Evolutionary conservation across 2,888 invertebrate species (phyloP).

Genomic region (Xanthorhoe designata): DNA sequence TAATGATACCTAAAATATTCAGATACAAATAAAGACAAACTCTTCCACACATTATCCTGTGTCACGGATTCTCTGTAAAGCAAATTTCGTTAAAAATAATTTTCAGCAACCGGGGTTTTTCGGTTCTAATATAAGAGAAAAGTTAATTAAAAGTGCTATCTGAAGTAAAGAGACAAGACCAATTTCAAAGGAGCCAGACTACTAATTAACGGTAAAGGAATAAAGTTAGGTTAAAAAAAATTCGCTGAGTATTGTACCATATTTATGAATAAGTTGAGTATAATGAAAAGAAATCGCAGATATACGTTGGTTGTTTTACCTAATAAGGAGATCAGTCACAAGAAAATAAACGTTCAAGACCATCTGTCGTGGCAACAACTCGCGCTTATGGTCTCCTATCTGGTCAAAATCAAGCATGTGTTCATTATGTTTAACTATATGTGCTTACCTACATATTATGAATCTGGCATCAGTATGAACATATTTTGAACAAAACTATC

Average conservation of each 20-base stretch:
- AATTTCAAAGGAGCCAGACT: slow-evolving; percentile 10
- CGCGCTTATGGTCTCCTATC: slow-evolving; percentile 38
- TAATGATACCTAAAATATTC: too few species aligned
- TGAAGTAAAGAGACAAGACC: slow-evolving; percentile 22
- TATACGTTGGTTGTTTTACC: slow-evolving; percentile 2
- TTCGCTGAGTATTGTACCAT: neutral
- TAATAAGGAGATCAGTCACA: slow-evolving; percentile 20
- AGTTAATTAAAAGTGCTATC: slow-evolving; percentile 24
- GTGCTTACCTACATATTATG: neutral
- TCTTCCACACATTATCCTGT: neutral
- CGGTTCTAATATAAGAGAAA: slow-evolving; percentile 7
- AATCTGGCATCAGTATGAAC: slow-evolving; percentile 16
- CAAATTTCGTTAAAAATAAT: neutral
- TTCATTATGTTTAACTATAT: slow-evolving; percentile 28
- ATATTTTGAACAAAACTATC: slow-evolving; percentile 20
- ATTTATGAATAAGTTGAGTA: neutral
- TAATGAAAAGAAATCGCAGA: slow-evolving; percentile 1
- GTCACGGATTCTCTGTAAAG: neutral
- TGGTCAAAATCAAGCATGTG: slow-evolving; percentile 41
- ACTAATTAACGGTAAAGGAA: slow-evolving; percentile 22
- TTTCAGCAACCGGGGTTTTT: slow-evolving; percentile 1
- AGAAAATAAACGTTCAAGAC: slow-evolving; percentile 38
- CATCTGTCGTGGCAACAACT: slow-evolving; percentile 49
- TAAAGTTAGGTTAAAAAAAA: neutral
- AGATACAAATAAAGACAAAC: neutral